Conservation (phyloP, 2,797 vertebrate genomes). For the Scomberomorus guttatus region DNA sequence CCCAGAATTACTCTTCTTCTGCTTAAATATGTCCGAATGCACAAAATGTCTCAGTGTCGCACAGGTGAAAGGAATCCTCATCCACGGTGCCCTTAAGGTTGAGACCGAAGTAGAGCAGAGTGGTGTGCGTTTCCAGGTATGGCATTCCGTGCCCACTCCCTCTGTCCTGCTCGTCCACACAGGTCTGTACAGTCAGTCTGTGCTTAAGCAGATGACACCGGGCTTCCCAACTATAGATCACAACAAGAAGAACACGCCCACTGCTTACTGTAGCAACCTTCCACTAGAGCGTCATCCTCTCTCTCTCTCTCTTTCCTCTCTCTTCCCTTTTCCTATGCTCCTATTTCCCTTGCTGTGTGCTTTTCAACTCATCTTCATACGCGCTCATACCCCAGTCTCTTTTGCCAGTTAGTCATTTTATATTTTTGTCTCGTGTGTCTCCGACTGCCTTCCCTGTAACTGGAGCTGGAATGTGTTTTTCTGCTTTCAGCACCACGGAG, state of each 20-base stretch:
- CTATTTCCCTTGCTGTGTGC: slow-evolving; percentile 59
- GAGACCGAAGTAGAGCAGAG: slow-evolving; percentile 52
- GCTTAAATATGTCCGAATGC: slow-evolving; percentile 40
- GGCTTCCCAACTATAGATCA: slow-evolving; percentile 88
- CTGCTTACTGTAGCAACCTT: slow-evolving; percentile 86
- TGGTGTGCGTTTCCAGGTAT: slow-evolving; percentile 40
- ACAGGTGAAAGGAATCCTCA: slow-evolving; percentile 52
- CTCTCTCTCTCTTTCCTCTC: slow-evolving; percentile 63
- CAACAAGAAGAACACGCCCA: slow-evolving; percentile 93
- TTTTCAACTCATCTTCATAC: slow-evolving; percentile 49
- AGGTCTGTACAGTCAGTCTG: slow-evolving; percentile 86
- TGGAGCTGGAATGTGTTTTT: slow-evolving; percentile 72
- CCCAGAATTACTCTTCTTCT: slow-evolving; percentile 31
- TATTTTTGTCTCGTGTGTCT: slow-evolving; percentile 75
- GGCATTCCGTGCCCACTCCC: slow-evolving; percentile 77
- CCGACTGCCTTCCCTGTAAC: slow-evolving; percentile 73
- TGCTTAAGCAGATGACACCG: slow-evolving; percentile 93
- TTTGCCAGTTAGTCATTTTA: slow-evolving; percentile 64
- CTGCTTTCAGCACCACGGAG: slow-evolving; percentile 85
- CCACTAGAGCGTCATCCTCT: slow-evolving; percentile 71
- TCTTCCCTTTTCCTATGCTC: slow-evolving; percentile 64
- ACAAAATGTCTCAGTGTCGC: slow-evolving; percentile 29
- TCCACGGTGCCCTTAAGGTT: slow-evolving; percentile 48
- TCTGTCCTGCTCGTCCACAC: slow-evolving; percentile 70
- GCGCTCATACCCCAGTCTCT: slow-evolving; percentile 53